Evolutionary conservation across 2,888 invertebrate genomes (phyloP), one percentile per base, ranked within the genome.

Genomic region (Anodontia alba): DNA sequence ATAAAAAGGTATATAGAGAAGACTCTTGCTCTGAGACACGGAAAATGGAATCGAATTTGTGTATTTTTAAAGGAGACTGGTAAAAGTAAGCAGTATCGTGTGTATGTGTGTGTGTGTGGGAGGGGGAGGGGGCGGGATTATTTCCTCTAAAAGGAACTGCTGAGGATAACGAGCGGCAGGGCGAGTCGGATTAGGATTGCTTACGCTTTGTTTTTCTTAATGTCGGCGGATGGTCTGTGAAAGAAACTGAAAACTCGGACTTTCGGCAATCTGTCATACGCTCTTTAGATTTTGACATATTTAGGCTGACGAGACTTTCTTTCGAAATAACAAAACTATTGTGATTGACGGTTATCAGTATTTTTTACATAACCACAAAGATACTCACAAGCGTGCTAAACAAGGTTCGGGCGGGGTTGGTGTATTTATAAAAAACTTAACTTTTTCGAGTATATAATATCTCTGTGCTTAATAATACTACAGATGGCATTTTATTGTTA

Each of bases 381-480:
- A 23, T 67, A 0, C 62, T n/a, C 71, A 67, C 51, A 43, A 7
- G 20, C 46, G 57, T 1, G 78, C 73, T 17, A 72, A 36, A 66
- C 72, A 66, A 15, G 78, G 73, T 29, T 73, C 62, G 29, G 73
- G 78, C 23, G 73, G 73, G 15, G 78, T 78, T 1, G 78, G 78
- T 17, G 23, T 73, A n/a, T 51, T 73, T 42, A n/a, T n/a, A 20
- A 66, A 17, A 73, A 43, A 42, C 29, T 23, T 42, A 38, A 72
- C 20, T 26, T 73, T 12, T 36, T 73, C 12, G 26, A 72, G 33
- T 33, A 3, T 73, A 46, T 38, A n/a, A 12, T 12, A 49, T 73
- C 36, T 26, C 76, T 12, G 46, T 78, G n/a, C n/a, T 78, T 8
- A 46, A 78, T 36, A 49, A n/a, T 2, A 57, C 43, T 17, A 31